Evolutionary conservation across 2,797 vertebrate genomes (phyloP).

Genomic region (Micromesistius poutassou): DNA sequence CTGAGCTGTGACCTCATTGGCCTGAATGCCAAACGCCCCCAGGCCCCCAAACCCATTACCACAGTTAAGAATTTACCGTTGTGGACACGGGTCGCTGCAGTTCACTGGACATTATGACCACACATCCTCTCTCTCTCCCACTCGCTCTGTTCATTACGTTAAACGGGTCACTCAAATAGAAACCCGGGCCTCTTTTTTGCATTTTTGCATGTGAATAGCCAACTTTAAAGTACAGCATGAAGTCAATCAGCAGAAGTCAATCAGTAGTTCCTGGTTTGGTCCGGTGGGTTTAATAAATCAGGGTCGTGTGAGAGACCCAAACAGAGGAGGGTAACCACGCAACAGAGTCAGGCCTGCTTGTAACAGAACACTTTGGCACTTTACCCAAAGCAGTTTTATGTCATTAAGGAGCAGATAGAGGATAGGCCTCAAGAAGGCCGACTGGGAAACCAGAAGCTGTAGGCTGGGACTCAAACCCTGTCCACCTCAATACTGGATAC

Average conservation of each 20-base stretch:
- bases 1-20: slow-evolving; percentile 15
- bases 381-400: neutral
- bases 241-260: neutral
- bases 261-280: neutral
- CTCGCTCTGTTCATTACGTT: neutral
- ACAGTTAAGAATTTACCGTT: slow-evolving; percentile 10
- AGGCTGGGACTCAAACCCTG: neutral
- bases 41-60: neutral
- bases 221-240: neutral
- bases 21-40: slow-evolving; percentile 12
- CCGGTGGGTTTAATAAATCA: neutral
- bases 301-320: neutral
- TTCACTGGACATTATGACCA: slow-evolving; percentile 11
- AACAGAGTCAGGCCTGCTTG: neutral
- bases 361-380: neutral
- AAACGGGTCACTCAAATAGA: neutral
- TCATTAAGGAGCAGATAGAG: neutral
- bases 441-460: neutral
- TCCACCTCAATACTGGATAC: neutral
- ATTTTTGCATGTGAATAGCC: neutral
- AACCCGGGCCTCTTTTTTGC: slow-evolving; percentile 3
- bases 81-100: slow-evolving; percentile 1
- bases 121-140: neutral
- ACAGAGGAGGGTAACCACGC: slow-evolving; percentile 1
- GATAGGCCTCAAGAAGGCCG: neutral